phyloP scores from a whole-genome alignment of 2,113 vertebrate species.

The Camelus dromedarius region DNA sequence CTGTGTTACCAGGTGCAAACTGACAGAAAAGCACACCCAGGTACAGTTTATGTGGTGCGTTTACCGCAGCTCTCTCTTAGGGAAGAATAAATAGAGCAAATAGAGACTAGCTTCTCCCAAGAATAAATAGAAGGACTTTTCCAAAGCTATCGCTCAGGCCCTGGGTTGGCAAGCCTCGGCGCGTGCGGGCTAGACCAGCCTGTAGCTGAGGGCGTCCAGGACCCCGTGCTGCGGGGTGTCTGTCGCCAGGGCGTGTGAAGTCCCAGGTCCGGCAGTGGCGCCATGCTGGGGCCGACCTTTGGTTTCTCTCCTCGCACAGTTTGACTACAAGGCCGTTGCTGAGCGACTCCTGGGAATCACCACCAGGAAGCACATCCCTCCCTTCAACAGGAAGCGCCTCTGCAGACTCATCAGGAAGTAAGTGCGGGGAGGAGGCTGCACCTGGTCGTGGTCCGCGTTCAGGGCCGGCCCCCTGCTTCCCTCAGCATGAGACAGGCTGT shows the following conservation, averaged over 20 bases:
- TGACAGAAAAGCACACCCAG: no score
- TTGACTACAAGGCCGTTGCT: constrained; percentile 93
- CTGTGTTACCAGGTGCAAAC: not conserved
- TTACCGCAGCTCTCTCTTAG: not conserved
- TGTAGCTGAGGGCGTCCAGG: rapidly evolving
- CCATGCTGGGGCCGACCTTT: not conserved
- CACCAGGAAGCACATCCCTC: constrained; percentile 86
- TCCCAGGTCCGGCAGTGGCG: rapidly evolving
- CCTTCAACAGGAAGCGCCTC: constrained; percentile 90
- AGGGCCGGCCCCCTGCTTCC: no score
- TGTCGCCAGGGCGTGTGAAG: rapidly evolving
- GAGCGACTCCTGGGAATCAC: constrained; percentile 90
- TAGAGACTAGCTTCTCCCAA: not conserved
- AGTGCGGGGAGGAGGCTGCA: constrained; percentile 75
- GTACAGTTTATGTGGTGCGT: no score
- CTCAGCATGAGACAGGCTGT: not conserved
- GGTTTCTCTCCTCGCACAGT: constrained; percentile 85
- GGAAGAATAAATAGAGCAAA: not conserved
- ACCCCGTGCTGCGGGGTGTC: rapidly evolving
- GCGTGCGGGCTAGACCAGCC: rapidly evolving
- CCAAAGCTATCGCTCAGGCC: not conserved
- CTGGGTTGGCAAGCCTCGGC: no score
- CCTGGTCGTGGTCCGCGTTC: rapidly evolving
- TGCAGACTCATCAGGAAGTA: constrained; percentile 94
- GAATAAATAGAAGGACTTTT: not conserved